Base-by-base conservation (phyloP, 2,113 vertebrate species). In the Laterallus jamaicensis region DNA sequence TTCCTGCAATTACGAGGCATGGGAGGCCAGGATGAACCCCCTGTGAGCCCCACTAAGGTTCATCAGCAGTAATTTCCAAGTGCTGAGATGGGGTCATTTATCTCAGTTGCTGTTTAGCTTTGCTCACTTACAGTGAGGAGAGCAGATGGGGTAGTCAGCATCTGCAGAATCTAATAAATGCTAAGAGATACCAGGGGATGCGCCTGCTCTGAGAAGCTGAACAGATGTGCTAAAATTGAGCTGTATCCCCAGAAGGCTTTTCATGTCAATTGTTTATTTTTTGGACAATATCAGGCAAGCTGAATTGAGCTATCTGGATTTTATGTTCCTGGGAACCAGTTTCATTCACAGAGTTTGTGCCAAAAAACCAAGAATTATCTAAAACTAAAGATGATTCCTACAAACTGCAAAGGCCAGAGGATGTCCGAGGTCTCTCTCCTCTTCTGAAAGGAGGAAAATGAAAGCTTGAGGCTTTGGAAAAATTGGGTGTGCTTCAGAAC, bases 151-250 rank as follows among this genome's bases (percentile, higher is more conserved):
- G 14, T 26, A 87, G 31, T 75, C 52, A 79, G 77, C 26, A 19
- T 92, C 64, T 90, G 90, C 69, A 76, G 59, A 73, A 73, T 29
- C 35, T 69, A 78, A 66, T 92, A 62, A 90, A 89, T 75, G 35
- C 73, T 95, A 68, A 86, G 88, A 80, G 70, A 82, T 82, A 81
- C 4, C 54, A 77, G 20, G 47, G 58, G 32, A 40, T 62, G 55
- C 5, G 35, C 26, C 21, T 92, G 40, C 52, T 68, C 54, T 54
- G 56, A 84, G 81, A 96, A 94, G 66, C 37, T 91, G 81, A 97
- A 85, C 92, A 97, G 95, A 96, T 97, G 94, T 82, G 62, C 35
- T 76, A 64, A 96, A 92, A 93, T 69, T 75, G n/a, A 93, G 59
- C 95, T 86, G 54, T 89, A 94, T 93, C 47, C 86, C 81, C 83